Evolutionary conservation across 2,888 invertebrate genomes (phyloP).

Genomic region (Ectemnius cavifrons): DNA sequence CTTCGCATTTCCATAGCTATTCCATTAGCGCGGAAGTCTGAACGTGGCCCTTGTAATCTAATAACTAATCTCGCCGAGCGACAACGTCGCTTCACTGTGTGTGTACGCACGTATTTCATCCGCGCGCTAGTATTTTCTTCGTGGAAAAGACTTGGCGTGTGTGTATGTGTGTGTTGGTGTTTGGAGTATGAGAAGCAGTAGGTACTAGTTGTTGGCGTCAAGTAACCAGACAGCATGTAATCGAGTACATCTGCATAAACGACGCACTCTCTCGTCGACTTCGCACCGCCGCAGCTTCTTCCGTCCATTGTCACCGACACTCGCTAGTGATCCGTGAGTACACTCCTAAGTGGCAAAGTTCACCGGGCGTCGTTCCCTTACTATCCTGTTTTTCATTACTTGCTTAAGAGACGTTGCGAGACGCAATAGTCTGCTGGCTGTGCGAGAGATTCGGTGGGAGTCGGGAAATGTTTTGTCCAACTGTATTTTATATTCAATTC

Average conservation of each 20-base stretch:
- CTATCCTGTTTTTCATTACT: neutral
- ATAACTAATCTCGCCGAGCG: conserved; percentile 63
- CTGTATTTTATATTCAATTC: no score
- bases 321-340: neutral
- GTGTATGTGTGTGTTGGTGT: no score
- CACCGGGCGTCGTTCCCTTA: no score
- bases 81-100: conserved; percentile 34
- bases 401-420: no score
- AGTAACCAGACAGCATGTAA: conserved; percentile 59
- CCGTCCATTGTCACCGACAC: neutral
- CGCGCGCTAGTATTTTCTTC: no score
- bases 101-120: conserved; percentile 20
- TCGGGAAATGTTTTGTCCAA: no score
- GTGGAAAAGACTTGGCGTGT: no score
- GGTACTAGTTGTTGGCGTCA: conserved; percentile 29
- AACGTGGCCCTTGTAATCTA: conserved; percentile 57
- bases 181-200: no score
- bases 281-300: neutral
- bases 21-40: conserved; percentile 52
- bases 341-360: no score
- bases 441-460: no score
- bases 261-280: conserved; percentile 19
- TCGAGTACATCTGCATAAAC: conserved; percentile 65
- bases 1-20: conserved; percentile 58
- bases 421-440: no score